These are phyloP conservation scores for Drosophila testacea DNA, from an alignment of 2,888 invertebrate species.

Conservation along the genomic window DNA sequence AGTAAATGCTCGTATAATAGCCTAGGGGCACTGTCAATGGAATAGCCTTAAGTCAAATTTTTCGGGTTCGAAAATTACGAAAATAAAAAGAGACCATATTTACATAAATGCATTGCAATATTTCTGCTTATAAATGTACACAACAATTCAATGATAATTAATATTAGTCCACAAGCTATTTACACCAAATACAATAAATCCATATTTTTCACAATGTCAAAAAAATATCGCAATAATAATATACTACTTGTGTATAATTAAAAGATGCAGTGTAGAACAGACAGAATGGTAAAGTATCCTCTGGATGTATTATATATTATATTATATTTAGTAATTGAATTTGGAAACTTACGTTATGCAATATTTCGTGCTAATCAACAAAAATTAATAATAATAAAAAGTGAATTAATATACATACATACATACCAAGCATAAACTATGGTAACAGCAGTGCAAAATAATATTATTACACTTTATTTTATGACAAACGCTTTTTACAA, in stretches of 20 bases:
- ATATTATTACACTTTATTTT: conserved; percentile 69
- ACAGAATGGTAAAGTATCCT: conserved; percentile 20
- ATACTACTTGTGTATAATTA: conserved; percentile 30
- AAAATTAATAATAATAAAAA: conserved; percentile 7
- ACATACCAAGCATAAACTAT: conserved; percentile 59
- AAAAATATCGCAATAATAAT: conserved; percentile 38
- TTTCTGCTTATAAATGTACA: conserved; percentile 58
- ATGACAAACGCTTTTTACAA: conserved; percentile 74
- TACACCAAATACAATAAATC: conserved; percentile 62
- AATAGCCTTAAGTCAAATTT: conserved; percentile 30
- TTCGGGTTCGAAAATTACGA: not conserved
- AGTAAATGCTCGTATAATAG: conserved; percentile 29
- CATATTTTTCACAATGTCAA: conserved; percentile 65
- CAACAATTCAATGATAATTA: conserved; percentile 53
- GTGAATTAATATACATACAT: conserved; percentile 27
- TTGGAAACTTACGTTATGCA: conserved; percentile 27
- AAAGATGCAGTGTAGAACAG: conserved; percentile 15
- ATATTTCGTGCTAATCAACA: conserved; percentile 7
- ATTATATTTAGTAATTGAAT: conserved; percentile 56
- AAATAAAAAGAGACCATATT: conserved; percentile 60
- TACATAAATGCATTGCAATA: conserved; percentile 37
- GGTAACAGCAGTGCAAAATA: conserved; percentile 70
- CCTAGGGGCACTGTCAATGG: conserved; percentile 32
- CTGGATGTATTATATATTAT: conserved; percentile 31
- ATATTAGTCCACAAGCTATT: conserved; percentile 69